These are phyloP conservation scores for Hyperopisus bebe DNA, from an alignment of 2,113 vertebrate species.

Conservation along the genomic window DNA sequence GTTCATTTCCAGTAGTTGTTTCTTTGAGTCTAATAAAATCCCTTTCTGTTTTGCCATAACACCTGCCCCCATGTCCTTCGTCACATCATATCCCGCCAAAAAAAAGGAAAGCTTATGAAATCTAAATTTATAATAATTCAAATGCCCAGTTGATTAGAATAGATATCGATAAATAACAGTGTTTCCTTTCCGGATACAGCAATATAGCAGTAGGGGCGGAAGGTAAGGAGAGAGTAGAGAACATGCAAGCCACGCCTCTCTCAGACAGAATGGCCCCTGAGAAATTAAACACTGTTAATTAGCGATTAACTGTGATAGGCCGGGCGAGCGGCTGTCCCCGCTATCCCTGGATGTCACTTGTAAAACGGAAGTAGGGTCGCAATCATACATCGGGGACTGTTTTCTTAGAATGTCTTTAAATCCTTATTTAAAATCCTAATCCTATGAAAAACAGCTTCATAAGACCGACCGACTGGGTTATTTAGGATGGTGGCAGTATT, in stretches of 20 bases:
- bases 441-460: conserved; percentile 37
- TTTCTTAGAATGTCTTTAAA: not conserved
- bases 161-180: not conserved
- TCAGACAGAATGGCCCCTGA: not conserved
- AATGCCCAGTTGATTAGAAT: not conserved
- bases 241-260: not conserved
- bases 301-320: conserved; percentile 48
- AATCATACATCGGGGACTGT: not conserved
- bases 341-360: conserved; percentile 39
- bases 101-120: not conserved
- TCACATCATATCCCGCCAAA: not conserved
- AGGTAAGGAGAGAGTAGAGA: not conserved
- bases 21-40: too few species aligned
- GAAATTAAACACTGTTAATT: conserved; percentile 58
- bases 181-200: not conserved
- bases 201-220: conserved; percentile 36
- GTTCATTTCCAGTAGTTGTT: too few species aligned
- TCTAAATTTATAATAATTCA: not conserved
- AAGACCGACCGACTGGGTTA: conserved; percentile 18
- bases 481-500: conserved; percentile 3
- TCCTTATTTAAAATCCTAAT: conserved; percentile 20
- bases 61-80: too few species aligned
- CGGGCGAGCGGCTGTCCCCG: conserved; percentile 39
- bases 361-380: not conserved
- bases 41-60: too few species aligned